These are phyloP conservation scores for Pristionchus entomophagus DNA, from an alignment of 2,888 invertebrate species.

Conservation along the genomic window DNA sequence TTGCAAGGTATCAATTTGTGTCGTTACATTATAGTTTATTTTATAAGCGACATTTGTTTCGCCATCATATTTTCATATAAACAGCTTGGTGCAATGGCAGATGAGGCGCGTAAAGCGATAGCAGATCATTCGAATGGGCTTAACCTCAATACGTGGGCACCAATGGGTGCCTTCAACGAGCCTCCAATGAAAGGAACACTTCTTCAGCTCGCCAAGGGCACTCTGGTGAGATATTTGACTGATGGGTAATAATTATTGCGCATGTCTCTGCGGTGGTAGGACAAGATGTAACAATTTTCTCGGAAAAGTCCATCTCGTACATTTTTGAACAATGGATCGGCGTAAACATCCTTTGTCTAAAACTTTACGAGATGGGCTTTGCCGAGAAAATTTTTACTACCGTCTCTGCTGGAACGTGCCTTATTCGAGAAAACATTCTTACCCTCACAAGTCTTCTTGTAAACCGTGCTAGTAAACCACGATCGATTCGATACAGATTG, in stretches of 20 bases:
- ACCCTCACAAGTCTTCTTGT: too few relatives aligned
- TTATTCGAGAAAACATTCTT: background rate
- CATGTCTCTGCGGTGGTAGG: too few relatives aligned
- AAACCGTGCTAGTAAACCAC: too few relatives aligned
- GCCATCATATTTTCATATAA: too few relatives aligned
- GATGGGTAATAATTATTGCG: background rate
- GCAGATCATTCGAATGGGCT: background rate
- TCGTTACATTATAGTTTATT: background rate
- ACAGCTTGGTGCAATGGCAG: background rate
- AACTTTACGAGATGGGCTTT: too few relatives aligned
- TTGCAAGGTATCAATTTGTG: background rate
- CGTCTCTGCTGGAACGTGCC: too few relatives aligned
- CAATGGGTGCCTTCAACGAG: conserved; percentile 36
- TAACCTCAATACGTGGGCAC: background rate
- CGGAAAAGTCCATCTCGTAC: too few relatives aligned
- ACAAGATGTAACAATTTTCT: too few relatives aligned
- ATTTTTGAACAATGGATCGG: too few relatives aligned
- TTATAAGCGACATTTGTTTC: too few relatives aligned
- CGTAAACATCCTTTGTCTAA: too few relatives aligned
- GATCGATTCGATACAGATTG: conserved; percentile 37
- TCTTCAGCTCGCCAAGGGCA: background rate
- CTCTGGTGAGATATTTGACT: conserved; percentile 7
- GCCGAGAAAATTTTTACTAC: too few relatives aligned
- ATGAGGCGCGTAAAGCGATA: background rate
- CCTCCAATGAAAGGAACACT: background rate